phyloP scores from a whole-genome alignment of 2,113 vertebrate species.

The Oryzias celebensis region DNA sequence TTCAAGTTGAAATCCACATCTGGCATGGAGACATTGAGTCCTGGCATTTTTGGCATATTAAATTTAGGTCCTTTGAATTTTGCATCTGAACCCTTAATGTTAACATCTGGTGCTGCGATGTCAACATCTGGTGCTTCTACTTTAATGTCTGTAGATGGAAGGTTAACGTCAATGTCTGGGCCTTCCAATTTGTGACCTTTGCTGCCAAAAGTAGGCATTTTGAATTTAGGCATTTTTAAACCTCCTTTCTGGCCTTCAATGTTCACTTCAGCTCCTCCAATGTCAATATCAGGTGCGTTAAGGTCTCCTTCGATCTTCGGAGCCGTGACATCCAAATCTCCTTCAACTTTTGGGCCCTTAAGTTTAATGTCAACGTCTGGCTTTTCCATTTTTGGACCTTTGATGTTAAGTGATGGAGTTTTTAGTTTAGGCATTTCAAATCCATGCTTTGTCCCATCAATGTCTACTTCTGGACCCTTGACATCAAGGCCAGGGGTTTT shows the following conservation, averaged over 20 bases:
- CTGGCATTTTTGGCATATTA: constrained; percentile 55
- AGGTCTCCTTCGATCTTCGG: constrained; percentile 28
- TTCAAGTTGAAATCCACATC: constrained; percentile 14
- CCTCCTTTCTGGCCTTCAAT: background rate
- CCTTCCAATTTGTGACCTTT: background rate
- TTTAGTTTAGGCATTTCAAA: constrained; percentile 15
- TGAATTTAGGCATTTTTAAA: background rate
- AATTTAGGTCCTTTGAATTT: constrained; percentile 51
- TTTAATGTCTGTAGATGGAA: background rate
- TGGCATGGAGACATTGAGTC: constrained; percentile 22
- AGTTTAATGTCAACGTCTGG: constrained; percentile 73
- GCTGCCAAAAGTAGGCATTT: background rate
- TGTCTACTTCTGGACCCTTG: constrained; percentile 54
- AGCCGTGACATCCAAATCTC: constrained; percentile 63
- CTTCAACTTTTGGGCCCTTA: constrained; percentile 57
- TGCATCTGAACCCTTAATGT: constrained; percentile 66
- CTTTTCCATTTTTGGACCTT: background rate
- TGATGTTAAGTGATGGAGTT: background rate
- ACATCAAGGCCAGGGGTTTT: constrained; percentile 5
- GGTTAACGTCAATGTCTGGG: background rate
- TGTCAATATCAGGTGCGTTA: background rate
- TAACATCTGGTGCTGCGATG: background rate
- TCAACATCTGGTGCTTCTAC: background rate
- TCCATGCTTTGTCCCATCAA: constrained; percentile 54
- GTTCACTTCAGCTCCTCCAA: background rate